These are phyloP conservation scores for Diacarnus erythraeanus DNA, from an alignment of 37 sponge, comb jelly and placozoan genomes.

Conservation along the genomic window DNA sequence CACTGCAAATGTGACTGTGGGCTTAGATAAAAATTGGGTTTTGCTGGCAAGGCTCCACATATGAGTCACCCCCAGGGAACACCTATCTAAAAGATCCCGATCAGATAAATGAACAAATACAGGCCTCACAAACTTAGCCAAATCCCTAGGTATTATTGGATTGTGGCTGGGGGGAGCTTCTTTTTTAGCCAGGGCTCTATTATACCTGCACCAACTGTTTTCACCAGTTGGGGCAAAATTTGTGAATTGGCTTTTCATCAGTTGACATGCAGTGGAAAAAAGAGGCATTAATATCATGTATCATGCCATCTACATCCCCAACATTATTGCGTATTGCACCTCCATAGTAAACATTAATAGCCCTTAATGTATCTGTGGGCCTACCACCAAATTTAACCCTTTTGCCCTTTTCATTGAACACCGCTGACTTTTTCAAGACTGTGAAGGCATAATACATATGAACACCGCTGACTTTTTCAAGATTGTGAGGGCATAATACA, in stretches of 20 bases:
- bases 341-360: constrained; percentile 9
- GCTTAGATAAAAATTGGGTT: background rate
- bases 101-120: background rate
- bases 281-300: background rate
- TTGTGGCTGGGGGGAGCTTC: background rate
- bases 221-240: background rate
- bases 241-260: background rate
- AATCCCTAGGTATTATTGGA: background rate
- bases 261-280: constrained; percentile 17
- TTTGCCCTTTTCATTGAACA: background rate
- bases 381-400: background rate
- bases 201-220: constrained; percentile 1
- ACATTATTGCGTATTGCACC: constrained; percentile 10
- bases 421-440: too few species aligned
- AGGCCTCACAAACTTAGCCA: background rate
- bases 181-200: background rate
- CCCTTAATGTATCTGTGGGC: constrained; percentile 2
- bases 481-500: too few species aligned
- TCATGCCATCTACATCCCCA: constrained; percentile 1
- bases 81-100: constrained; percentile 8
- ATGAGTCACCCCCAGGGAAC: constrained; percentile 6
- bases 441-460: background rate
- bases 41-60: constrained; percentile 17
- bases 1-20: background rate
- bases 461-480: too few species aligned